Base-by-base conservation (phyloP, 2,888 invertebrate genomes). In the Lamellibrachia satsuma region DNA sequence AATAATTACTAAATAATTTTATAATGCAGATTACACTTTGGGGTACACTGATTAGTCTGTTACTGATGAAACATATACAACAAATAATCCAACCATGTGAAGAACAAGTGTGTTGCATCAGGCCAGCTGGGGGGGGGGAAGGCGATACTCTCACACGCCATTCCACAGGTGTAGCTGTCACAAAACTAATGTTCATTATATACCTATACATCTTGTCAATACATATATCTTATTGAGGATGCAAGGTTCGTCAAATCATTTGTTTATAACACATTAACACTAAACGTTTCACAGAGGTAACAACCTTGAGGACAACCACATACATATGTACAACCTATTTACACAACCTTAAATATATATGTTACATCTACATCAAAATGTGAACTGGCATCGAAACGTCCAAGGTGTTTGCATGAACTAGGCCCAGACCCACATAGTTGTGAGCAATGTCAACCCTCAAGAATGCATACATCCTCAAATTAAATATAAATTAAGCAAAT, bases 261-360 rank as follows among this genome's bases (percentile, higher is more conserved):
- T 7, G 75, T 75, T 75, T 22, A 60, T 60, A 60, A 75, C 22
- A 15, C 75, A 75, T 75, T 39, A 39, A 55, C 9, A 55, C 8
- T 55, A 55, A 55, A 55, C 55, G 4, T 55, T 55, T 75, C 75
- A 15, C 75, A 75, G 75, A 75, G n/a, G 75, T 22, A 75, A 75
- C 15, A 7, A 7, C 9, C 55, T 55, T 55, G 9, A 9, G 55
- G 39, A 39, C 39, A 55, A 9, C 1, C 2, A 55, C 7, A 15
- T 75, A n/a, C 75, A 75, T 75, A 75, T 75, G 75, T 75, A 75
- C 75, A 75, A 22, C 22, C 75, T 75, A 75, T 75, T 75, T 75
- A 75, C 75, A 75, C 22, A 75, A 75, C 22, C 75, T 75, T 75
- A 22, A 75, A 75, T 75, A 75, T 39, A 39, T 75, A 75, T 75